Base-by-base conservation (phyloP, 2,113 vertebrate genomes). In the Gymnocephalus cernua region DNA sequence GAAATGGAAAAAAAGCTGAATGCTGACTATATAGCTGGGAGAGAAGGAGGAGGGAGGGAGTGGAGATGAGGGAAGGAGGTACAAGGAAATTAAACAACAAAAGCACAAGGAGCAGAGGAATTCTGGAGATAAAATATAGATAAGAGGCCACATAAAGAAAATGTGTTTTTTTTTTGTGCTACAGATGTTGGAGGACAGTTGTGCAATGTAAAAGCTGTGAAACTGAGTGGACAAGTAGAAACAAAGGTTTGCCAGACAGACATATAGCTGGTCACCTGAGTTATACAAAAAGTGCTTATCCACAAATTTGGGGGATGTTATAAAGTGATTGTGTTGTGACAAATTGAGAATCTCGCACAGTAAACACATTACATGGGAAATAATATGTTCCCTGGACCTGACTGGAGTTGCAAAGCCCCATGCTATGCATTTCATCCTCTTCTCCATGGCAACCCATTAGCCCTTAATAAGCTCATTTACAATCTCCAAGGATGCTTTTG, bases 401-500 rank as follows among this genome's bases (percentile, higher is more conserved):
- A 85, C 81, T 87, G 79, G 81, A 86, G 83, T 77, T 77, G 69
- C 66, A 92, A 88, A 88, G 68, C 50, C 74, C 62, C 88, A 83
- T 87, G 85, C 88, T 88, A 92, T 92, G 85, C 65, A 79, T 78
- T 79, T 89, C 62, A 82, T 92, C 75, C 74, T 83, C 67, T 21
- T 95, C 93, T 93, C 95, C 95, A 95, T 96, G 92, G 95, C 94
- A 96, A 96, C 95, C 84, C 23, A 53, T 82, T 62, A 67, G 74
- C 77, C 74, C 95, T 93, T 94, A 93, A 92, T 92, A 94, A 93
- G 94, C 90, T 77, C 5, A 95, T 95, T 94, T 95, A 88, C 94
- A 86, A 91, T 93, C 94, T 92, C 89, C 77, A 88, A 89, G 93
- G 91, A 91, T 86, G 76, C 82, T 90, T 94, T 91, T 95, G 95